Conservation (phyloP, 35 echinoderm and acorn worm species). For the Nesometra sesokonis region DNA sequence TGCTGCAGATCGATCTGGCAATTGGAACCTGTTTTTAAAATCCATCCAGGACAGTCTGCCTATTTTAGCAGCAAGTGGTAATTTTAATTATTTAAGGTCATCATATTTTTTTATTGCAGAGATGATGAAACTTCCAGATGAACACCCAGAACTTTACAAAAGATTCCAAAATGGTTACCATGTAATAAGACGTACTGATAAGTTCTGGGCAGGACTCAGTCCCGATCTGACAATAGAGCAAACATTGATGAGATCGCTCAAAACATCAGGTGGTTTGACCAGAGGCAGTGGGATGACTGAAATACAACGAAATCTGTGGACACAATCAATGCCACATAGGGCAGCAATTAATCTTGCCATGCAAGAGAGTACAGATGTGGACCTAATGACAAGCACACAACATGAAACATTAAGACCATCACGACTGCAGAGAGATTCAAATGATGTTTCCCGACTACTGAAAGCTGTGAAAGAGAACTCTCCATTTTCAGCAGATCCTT, state of each 20-base stretch:
- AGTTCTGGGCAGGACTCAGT: slow-evolving; percentile 36
- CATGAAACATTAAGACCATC: slow-evolving; percentile 23
- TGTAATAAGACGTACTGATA: slow-evolving; percentile 31
- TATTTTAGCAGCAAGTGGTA: neutral
- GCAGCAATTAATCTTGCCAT: slow-evolving; percentile 37
- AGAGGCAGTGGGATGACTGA: slow-evolving; percentile 35
- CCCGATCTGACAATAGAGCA: slow-evolving; percentile 62
- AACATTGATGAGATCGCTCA: slow-evolving; percentile 29
- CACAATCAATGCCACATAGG: slow-evolving; percentile 12
- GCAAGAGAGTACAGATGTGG: slow-evolving; percentile 37
- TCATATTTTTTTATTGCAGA: slow-evolving; percentile 9
- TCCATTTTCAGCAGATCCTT: slow-evolving; percentile 33
- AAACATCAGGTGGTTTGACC: slow-evolving; percentile 36
- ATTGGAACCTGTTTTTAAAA: neutral
- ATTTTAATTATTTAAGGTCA: neutral
- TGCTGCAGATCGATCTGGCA: neutral
- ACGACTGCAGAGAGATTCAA: slow-evolving; percentile 7
- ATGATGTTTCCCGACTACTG: slow-evolving; percentile 12
- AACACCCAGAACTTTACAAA: slow-evolving; percentile 39
- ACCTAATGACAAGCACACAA: slow-evolving; percentile 44
- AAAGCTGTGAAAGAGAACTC: neutral
- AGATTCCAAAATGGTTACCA: slow-evolving; percentile 44
- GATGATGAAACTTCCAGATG: slow-evolving; percentile 37
- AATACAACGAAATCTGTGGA: slow-evolving; percentile 25
- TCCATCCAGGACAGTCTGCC: neutral